phyloP scores from a whole-genome alignment of 2,797 vertebrate species.

The Australoheros facetus region DNA sequence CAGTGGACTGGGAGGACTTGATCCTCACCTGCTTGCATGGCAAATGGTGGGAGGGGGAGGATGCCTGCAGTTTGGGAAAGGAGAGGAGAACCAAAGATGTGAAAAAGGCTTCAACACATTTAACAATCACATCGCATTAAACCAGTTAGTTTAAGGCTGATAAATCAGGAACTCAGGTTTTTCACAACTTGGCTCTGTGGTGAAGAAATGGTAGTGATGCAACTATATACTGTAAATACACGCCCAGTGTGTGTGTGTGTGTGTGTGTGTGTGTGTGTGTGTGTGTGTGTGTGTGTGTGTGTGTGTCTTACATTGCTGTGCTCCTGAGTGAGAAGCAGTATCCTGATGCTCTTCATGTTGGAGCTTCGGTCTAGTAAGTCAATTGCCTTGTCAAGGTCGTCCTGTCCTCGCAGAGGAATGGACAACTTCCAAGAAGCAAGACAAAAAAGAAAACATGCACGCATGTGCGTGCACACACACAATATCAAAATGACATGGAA shows the following conservation, averaged over 20 bases:
- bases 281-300: slow-evolving; percentile 6
- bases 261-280: slow-evolving; percentile 13
- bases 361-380: slow-evolving; percentile 94
- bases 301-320: slow-evolving; percentile 86
- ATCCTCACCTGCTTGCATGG: slow-evolving; percentile 93
- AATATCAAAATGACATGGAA: not conserved
- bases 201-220: slow-evolving; percentile 53
- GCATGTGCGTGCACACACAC: not conserved
- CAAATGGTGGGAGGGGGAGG: slow-evolving; percentile 84
- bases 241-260: slow-evolving; percentile 1
- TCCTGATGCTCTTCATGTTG: slow-evolving; percentile 97
- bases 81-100: not conserved
- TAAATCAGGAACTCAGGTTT: slow-evolving; percentile 47
- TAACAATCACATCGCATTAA: not conserved
- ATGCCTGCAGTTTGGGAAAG: slow-evolving; percentile 64
- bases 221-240: slow-evolving; percentile 10
- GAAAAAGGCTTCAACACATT: not conserved
- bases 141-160: not conserved
- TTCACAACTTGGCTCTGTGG: slow-evolving; percentile 31
- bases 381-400: slow-evolving; percentile 95
- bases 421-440: slow-evolving; percentile 82
- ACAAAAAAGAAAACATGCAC: slow-evolving; percentile 16
- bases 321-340: slow-evolving; percentile 91
- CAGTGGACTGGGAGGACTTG: slow-evolving; percentile 92
- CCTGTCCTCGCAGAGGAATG: slow-evolving; percentile 91